Evolutionary conservation across 2,888 invertebrate genomes (phyloP).

Genomic region (Machimus atricapillus): DNA sequence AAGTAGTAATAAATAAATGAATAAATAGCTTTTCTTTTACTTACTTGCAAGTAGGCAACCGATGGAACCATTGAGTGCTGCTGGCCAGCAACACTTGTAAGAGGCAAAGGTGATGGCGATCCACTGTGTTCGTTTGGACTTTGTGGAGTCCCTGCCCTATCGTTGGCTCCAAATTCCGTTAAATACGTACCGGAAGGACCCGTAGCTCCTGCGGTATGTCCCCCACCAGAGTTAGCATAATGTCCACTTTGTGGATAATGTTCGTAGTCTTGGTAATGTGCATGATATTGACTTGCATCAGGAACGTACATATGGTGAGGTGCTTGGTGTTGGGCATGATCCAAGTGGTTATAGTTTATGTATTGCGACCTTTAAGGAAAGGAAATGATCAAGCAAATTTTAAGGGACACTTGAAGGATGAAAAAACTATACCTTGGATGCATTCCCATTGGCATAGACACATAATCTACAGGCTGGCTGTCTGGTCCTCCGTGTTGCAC

Average conservation of each 20-base stretch:
- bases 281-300: conserved; percentile 55
- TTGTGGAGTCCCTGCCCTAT: conserved; percentile 65
- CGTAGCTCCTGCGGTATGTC: conserved; percentile 49
- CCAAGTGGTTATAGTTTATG: conserved; percentile 61
- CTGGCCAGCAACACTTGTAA: conserved; percentile 60
- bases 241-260: conserved; percentile 63
- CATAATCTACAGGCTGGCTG: conserved; percentile 65
- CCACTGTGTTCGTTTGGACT: conserved; percentile 67
- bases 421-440: conserved; percentile 47
- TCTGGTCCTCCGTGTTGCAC: conserved; percentile 66
- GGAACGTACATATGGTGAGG: conserved; percentile 49
- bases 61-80: conserved; percentile 51
- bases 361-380: conserved; percentile 57
- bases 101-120: conserved; percentile 65
- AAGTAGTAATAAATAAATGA: not conserved
- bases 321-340: conserved; percentile 50
- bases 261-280: conserved; percentile 68
- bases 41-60: conserved; percentile 67
- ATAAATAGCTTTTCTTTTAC: not conserved
- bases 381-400: not conserved
- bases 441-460: conserved; percentile 63
- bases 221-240: conserved; percentile 60
- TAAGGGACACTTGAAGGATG: not conserved
- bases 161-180: conserved; percentile 56
- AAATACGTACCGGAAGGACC: conserved; percentile 53